Percentiles rank a stretch among this genome's conserved stretches.
Evolutionary conservation across 2,888 invertebrate species (phyloP).

Genomic region (Pyrgus malvae): DNA sequence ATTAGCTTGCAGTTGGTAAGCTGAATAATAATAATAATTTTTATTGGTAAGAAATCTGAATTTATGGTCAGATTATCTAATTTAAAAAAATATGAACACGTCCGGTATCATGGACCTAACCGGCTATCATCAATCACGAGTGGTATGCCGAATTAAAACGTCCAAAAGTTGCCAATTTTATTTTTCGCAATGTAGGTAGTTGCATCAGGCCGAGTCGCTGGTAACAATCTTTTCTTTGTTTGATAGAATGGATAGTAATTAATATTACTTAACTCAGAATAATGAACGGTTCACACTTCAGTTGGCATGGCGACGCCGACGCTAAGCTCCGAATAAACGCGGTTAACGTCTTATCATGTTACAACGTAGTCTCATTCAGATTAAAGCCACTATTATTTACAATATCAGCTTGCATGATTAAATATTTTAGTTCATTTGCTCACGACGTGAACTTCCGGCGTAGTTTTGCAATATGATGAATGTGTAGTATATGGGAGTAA

Average conservation of each 20-base stretch:
- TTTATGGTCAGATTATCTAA: not conserved
- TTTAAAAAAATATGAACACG: not conserved
- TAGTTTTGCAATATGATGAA: slow-evolving; percentile 5
- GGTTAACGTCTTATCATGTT: slow-evolving; percentile 29
- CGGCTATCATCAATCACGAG: slow-evolving; percentile 43
- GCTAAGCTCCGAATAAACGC: slow-evolving; percentile 35
- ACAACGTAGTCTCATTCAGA: slow-evolving; percentile 13
- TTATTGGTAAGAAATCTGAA: not conserved
- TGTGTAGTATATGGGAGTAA: not conserved
- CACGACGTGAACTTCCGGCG: slow-evolving; percentile 2
- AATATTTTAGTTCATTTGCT: slow-evolving; percentile 11
- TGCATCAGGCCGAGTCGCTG: slow-evolving; percentile 60
- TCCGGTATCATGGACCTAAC: slow-evolving; percentile 1
- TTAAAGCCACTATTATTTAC: slow-evolving; percentile 11
- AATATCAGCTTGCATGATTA: slow-evolving; percentile 6
- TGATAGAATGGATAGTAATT: slow-evolving; percentile 64
- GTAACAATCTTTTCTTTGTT: slow-evolving; percentile 62
- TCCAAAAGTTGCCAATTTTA: slow-evolving; percentile 49
- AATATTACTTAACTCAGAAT: slow-evolving; percentile 70
- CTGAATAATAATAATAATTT: not conserved
- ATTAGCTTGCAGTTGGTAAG: not conserved
- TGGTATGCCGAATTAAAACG: slow-evolving; percentile 41
- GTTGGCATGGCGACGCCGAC: slow-evolving; percentile 42
- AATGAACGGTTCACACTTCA: slow-evolving; percentile 61
- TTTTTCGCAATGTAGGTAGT: slow-evolving; percentile 54